phyloP scores from a whole-genome alignment of 30 jellyfish, hydroid and myxozoan genomes.

The Aurelia aurita region DNA sequence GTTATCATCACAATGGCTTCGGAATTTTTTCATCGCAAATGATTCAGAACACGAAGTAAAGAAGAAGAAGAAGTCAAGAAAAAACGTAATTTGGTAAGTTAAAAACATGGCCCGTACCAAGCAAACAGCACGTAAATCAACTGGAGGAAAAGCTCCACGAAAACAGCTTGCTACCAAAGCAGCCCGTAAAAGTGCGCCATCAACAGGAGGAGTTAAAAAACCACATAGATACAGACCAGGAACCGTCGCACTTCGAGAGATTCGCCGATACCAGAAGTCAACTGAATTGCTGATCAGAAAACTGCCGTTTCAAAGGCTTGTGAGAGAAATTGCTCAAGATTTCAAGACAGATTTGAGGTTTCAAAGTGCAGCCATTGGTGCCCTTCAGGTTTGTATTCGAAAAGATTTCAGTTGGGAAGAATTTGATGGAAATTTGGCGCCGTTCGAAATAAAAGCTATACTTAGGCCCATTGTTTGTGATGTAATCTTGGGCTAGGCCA shows the following conservation, averaged over 20 bases:
- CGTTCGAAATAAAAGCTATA: no score
- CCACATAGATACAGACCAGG: slow-evolving; percentile 99
- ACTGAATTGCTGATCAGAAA: slow-evolving; percentile 96
- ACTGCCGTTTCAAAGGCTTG: slow-evolving; percentile 97
- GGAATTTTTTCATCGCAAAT: neutral
- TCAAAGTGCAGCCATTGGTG: slow-evolving; percentile 99
- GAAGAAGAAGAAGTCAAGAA: neutral
- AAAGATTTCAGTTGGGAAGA: no score
- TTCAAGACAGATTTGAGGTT: slow-evolving; percentile 97
- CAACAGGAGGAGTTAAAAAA: slow-evolving; percentile 99
- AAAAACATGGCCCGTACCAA: slow-evolving; percentile 97
- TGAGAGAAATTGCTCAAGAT: slow-evolving; percentile 99
- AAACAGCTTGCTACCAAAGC: slow-evolving; percentile 99
- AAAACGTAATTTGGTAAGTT: neutral
- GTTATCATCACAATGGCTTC: slow-evolving; percentile 38
- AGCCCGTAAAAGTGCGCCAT: slow-evolving; percentile 98
- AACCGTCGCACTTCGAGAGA: slow-evolving; percentile 99
- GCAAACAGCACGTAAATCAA: slow-evolving; percentile 99
- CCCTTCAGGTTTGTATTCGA: slow-evolving; percentile 70
- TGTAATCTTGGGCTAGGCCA: no score
- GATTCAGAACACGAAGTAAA: neutral
- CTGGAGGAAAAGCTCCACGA: slow-evolving; percentile 99
- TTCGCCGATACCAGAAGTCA: slow-evolving; percentile 98
- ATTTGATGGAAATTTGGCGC: no score
- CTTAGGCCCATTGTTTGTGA: no score